A percentile compares a stretch with the other conserved stretches of the same genome.
These are phyloP conservation scores for Lethocerus indicus DNA, from an alignment of 1,140 invertebrate genomes.

Conservation along the genomic window DNA sequence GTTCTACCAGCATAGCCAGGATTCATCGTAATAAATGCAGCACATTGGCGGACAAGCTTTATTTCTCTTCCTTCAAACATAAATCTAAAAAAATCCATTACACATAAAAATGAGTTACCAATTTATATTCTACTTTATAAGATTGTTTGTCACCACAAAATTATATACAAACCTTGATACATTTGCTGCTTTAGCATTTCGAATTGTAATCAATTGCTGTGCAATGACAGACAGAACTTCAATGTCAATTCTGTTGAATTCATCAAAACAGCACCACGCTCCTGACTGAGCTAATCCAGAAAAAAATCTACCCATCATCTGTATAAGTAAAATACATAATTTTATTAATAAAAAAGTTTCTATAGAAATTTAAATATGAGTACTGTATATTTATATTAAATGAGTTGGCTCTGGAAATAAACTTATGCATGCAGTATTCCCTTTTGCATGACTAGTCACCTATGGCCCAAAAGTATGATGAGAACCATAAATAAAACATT, in stretches of 20 bases:
- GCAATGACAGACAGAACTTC: constrained; percentile 81
- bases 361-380: background rate
- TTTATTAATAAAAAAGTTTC: background rate
- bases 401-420: no score
- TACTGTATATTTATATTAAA: no score
- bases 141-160: background rate
- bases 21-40: constrained; percentile 83
- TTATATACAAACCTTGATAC: constrained; percentile 31
- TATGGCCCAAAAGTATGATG: no score
- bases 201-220: constrained; percentile 61
- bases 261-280: constrained; percentile 84
- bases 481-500: no score
- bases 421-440: no score
- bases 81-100: constrained; percentile 33
- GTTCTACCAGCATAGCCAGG: constrained; percentile 79
- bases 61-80: constrained; percentile 84
- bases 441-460: no score
- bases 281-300: constrained; percentile 72
- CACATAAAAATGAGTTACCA: no score
- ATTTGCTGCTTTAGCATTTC: constrained; percentile 52
- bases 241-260: constrained; percentile 82
- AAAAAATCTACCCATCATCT: constrained; percentile 79
- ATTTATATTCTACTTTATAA: no score
- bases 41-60: constrained; percentile 65
- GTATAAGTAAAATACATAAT: constrained; percentile 12